Conservation (phyloP, 2,113 vertebrate genomes). For the Microcebus griseorufus region DNA sequence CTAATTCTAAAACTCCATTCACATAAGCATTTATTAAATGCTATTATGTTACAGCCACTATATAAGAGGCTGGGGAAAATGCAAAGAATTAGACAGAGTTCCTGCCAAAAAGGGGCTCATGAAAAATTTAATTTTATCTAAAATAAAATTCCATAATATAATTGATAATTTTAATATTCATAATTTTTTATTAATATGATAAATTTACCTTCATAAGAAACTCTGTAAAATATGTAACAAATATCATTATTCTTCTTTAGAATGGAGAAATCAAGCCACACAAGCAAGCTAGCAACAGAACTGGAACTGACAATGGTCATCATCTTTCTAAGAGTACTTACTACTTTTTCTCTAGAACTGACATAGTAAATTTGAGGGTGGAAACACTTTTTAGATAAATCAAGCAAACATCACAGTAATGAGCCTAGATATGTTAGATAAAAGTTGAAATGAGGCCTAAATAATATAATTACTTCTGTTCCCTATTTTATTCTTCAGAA, state of each 20-base stretch:
- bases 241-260: background rate
- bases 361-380: background rate
- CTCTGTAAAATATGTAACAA: background rate
- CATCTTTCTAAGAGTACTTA: background rate
- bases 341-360: background rate
- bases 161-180: conserved; percentile 31
- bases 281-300: background rate
- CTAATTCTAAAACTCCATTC: conserved; percentile 37
- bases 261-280: conserved; percentile 17
- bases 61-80: background rate
- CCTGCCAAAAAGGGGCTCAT: conserved; percentile 39
- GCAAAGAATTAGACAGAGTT: conserved; percentile 38
- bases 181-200: background rate
- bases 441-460: background rate
- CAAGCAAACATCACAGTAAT: background rate
- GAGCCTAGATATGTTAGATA: background rate
- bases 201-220: background rate
- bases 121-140: conserved; percentile 32
- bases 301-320: background rate
- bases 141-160: background rate
- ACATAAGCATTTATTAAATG: background rate
- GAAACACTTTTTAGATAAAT: background rate
- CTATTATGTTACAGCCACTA: background rate
- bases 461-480: background rate
- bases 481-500: background rate